A percentile compares a stretch with the other conserved stretches of the same genome.
phyloP scores from a whole-genome alignment of 2,888 invertebrate genomes.

The Ennomos erosarius region DNA sequence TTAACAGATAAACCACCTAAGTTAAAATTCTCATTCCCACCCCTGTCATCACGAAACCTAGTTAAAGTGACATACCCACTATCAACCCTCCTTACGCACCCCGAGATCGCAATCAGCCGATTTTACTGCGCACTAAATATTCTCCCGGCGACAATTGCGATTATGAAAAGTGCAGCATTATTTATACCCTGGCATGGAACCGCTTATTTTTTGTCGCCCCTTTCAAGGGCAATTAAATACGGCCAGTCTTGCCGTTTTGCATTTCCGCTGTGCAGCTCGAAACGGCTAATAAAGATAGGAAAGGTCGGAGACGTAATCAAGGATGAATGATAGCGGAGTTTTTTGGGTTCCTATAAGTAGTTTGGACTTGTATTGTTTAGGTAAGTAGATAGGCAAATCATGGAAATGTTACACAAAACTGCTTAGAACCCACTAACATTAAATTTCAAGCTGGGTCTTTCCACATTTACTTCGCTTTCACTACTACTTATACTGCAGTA shows the following conservation, averaged over 20 bases:
- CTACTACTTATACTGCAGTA: too few relatives aligned
- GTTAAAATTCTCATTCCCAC: slow-evolving; percentile 10
- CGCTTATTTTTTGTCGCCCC: slow-evolving; percentile 84
- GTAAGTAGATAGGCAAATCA: too few relatives aligned
- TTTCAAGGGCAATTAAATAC: slow-evolving; percentile 86
- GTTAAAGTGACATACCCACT: slow-evolving; percentile 52
- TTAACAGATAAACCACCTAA: too few relatives aligned
- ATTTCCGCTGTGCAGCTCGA: slow-evolving; percentile 71
- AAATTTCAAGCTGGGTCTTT: too few relatives aligned
- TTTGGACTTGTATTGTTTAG: too few relatives aligned
- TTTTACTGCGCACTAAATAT: slow-evolving; percentile 85
- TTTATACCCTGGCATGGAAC: slow-evolving; percentile 72
- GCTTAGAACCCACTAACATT: too few relatives aligned
- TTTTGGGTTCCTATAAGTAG: slow-evolving; percentile 12
- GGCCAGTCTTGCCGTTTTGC: slow-evolving; percentile 82
- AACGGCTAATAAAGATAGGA: slow-evolving; percentile 75
- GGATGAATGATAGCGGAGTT: slow-evolving; percentile 35
- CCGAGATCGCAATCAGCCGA: slow-evolving; percentile 65
- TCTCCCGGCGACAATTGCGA: slow-evolving; percentile 85
- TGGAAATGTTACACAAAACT: not conserved
- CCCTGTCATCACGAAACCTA: slow-evolving; percentile 39
- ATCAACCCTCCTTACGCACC: slow-evolving; percentile 59
- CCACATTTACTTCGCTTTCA: too few relatives aligned
- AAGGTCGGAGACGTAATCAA: slow-evolving; percentile 63
- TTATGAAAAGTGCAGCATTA: slow-evolving; percentile 86